Conservation (phyloP, 2,113 vertebrate genomes). For the Azemiops feae region DNA sequence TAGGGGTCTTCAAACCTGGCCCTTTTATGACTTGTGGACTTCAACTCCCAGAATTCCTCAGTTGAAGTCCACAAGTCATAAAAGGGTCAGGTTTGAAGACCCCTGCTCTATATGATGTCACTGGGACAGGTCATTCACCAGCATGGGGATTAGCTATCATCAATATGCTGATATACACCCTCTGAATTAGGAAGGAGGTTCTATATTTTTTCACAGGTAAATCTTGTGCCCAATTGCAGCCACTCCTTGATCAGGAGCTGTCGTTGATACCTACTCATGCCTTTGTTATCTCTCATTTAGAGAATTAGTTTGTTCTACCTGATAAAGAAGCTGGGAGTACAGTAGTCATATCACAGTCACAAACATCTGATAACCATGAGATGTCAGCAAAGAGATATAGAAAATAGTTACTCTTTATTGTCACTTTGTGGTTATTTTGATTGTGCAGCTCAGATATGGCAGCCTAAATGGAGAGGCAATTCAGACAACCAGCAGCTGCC, state of each 20-base stretch:
- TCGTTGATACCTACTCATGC: background rate
- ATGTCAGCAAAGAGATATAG: background rate
- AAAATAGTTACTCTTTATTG: background rate
- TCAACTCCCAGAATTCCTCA: too few species aligned
- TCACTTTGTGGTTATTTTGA: background rate
- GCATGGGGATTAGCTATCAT: background rate
- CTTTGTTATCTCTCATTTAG: background rate
- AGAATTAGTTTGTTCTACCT: background rate
- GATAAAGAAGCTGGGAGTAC: background rate
- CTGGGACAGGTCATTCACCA: background rate
- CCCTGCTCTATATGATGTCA: background rate
- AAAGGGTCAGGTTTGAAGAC: too few species aligned
- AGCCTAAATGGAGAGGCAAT: background rate
- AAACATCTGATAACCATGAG: background rate
- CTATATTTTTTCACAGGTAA: background rate
- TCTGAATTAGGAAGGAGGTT: background rate
- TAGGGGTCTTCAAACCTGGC: too few species aligned
- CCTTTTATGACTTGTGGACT: too few species aligned
- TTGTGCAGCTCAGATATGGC: background rate
- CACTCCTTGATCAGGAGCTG: background rate
- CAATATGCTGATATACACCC: background rate
- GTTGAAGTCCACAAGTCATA: too few species aligned
- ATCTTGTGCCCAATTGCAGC: background rate
- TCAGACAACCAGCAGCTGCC: background rate
- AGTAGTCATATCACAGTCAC: background rate